Base-by-base conservation (phyloP, 64 coral and sea anemone species). In the Dendronephthya gigantea region DNA sequence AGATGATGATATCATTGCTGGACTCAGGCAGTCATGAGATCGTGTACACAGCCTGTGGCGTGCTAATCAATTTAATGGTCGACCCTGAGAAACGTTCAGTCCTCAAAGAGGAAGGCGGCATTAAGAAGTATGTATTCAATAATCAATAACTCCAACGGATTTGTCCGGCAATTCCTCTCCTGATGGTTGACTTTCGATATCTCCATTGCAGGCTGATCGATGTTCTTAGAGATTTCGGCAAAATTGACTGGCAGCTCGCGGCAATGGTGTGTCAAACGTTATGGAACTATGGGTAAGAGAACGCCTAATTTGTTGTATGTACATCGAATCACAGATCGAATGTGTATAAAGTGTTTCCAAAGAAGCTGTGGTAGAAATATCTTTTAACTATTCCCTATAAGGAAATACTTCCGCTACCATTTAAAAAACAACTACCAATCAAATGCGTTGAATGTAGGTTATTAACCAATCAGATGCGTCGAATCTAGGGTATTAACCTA, bases 241-340 rank as follows among this genome's bases (percentile, higher is more conserved):
- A 98, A 45, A 89, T 93, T 90, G 95, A 98, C 74, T 98, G 95
- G 95, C 95, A 98, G 82, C 51, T 98, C 35, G 91, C 95, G 87
- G 86, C 87, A 50, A 98, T 98, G 95, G 95, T 98, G 17, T 98
- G 95, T 68, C 95, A 98, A 82, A 98, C 92, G 7, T 72, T 98
- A 17, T 98, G 95, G 95, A 98, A 98, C 50, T 98, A 93, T 83
- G 91, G 95, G 95, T 98, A 29, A 29, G 81, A 75, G 8, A 59
- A 40, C n/a, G 15, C 35, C 39, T 38, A n/a, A n/a, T n/a, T 51
- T 7, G 32, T 33, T 2, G 6, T 49, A 23, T 65, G 22, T 16
- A 13, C 29, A 65, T 37, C 28, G 34, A 31, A 43, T 17, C n/a
- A n/a, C n/a, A n/a, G n/a, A n/a, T n/a, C n/a, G n/a, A n/a, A n/a